Conservation (phyloP, 2,113 vertebrate species). For the Hyaena hyaena region DNA sequence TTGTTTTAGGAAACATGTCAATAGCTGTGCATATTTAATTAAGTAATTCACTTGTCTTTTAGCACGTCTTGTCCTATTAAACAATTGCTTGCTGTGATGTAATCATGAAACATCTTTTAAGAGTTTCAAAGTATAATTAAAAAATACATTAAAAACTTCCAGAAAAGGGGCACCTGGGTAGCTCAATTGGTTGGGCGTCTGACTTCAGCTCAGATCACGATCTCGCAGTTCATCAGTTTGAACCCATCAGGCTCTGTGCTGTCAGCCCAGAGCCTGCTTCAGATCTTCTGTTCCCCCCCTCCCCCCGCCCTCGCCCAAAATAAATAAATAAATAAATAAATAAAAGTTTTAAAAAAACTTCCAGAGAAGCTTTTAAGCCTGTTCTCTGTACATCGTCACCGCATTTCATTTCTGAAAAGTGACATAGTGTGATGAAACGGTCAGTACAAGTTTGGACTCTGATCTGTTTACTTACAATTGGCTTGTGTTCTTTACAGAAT, state of each 20-base stretch:
- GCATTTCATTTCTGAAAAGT: slow-evolving; percentile 36
- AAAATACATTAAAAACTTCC: not conserved
- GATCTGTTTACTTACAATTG: not conserved
- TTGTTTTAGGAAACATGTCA: slow-evolving; percentile 14
- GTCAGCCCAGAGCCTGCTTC: too few relatives aligned
- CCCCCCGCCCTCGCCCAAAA: too few relatives aligned
- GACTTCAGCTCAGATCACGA: too few relatives aligned
- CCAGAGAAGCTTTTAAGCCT: slow-evolving; percentile 6
- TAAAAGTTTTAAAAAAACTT: not conserved
- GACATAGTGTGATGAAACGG: not conserved
- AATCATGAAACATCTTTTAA: slow-evolving; percentile 41
- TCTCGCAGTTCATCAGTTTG: too few relatives aligned
- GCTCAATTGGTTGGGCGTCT: too few relatives aligned
- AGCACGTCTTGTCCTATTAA: not conserved
- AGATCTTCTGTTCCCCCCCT: too few relatives aligned
- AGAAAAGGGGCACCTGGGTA: too few relatives aligned
- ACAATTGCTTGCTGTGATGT: slow-evolving; percentile 2
- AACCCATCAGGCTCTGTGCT: too few relatives aligned
- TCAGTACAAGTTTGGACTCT: not conserved
- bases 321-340: too few relatives aligned
- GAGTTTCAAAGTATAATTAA: slow-evolving; percentile 46
- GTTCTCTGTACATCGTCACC: not conserved
- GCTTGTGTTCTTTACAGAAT: not conserved
- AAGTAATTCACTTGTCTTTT: not conserved
- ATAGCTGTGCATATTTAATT: not conserved